A percentile compares a stretch with the other conserved stretches of the same genome.
Conservation (phyloP, 1,140 invertebrate species). For the Schlechtendalia chinensis region DNA sequence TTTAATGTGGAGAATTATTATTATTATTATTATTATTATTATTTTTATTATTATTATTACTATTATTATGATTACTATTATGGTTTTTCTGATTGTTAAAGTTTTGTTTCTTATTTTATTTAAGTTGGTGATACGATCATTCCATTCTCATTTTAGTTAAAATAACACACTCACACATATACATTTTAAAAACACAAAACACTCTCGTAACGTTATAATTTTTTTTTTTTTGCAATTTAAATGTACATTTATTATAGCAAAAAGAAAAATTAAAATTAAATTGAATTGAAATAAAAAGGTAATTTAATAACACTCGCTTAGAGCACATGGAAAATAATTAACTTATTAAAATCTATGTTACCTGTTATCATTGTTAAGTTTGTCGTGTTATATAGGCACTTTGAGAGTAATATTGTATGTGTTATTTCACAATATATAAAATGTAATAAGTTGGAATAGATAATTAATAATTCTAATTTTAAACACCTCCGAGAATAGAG, state of each 20-base stretch:
- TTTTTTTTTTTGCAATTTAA: constrained; percentile 46
- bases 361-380: constrained; percentile 48
- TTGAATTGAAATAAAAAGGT: too few species aligned
- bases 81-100: constrained; percentile 43
- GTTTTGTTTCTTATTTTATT: constrained; percentile 45
- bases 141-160: constrained; percentile 41
- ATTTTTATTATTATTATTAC: constrained; percentile 6
- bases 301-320: constrained; percentile 29
- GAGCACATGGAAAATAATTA: constrained; percentile 47
- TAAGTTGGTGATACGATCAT: constrained; percentile 47
- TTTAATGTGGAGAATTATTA: constrained; percentile 44
- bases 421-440: constrained; percentile 6
- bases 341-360: constrained; percentile 49
- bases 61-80: constrained; percentile 39
- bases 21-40: constrained; percentile 33
- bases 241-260: constrained; percentile 35
- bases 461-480: constrained; percentile 10
- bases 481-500: background rate
- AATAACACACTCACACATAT: constrained; percentile 3
- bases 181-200: constrained; percentile 15
- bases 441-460: constrained; percentile 5
- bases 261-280: too few species aligned
- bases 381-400: constrained; percentile 26
- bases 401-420: background rate
- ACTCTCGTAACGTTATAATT: constrained; percentile 35